Percentiles rank a stretch among this genome's conserved stretches.
These are phyloP conservation scores for Glandiceps talaboti DNA, from an alignment of 53 echinoderm and acorn worm species.

Conservation along the genomic window DNA sequence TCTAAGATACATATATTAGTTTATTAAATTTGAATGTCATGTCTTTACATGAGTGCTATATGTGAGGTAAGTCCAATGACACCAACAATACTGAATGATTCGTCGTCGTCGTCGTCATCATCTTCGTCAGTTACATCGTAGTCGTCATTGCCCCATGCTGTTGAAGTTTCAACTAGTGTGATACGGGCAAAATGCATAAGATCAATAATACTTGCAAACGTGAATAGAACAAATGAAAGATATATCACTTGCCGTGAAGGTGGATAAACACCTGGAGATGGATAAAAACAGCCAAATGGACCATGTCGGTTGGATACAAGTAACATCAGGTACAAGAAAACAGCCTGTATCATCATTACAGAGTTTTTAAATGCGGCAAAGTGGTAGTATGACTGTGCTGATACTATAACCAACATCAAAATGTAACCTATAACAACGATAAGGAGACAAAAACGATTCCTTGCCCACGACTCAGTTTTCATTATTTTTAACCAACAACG, in stretches of 20 bases:
- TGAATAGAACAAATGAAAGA: background rate
- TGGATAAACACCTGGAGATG: background rate
- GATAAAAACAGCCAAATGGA: background rate
- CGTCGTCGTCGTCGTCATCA: background rate
- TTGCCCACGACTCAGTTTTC: too few relatives aligned
- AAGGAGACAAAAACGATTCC: too few relatives aligned
- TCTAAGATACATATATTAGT: too few relatives aligned
- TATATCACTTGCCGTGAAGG: background rate
- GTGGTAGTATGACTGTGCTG: too few relatives aligned
- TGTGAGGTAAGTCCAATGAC: background rate
- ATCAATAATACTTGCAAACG: background rate
- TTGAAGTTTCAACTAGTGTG: background rate
- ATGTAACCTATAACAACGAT: too few relatives aligned
- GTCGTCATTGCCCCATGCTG: background rate
- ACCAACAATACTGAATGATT: background rate
- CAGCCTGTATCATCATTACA: too few relatives aligned
- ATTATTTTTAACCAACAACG: too few relatives aligned
- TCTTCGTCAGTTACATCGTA: too few relatives aligned
- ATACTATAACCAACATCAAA: too few relatives aligned
- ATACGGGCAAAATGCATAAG: background rate
- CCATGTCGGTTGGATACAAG: background rate
- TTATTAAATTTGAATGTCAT: too few relatives aligned
- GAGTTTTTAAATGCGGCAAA: too few relatives aligned
- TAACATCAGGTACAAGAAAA: too few relatives aligned
- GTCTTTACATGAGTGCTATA: background rate